Base-by-base conservation (phyloP, 2,888 invertebrate species). In the Hypsopygia costalis region DNA sequence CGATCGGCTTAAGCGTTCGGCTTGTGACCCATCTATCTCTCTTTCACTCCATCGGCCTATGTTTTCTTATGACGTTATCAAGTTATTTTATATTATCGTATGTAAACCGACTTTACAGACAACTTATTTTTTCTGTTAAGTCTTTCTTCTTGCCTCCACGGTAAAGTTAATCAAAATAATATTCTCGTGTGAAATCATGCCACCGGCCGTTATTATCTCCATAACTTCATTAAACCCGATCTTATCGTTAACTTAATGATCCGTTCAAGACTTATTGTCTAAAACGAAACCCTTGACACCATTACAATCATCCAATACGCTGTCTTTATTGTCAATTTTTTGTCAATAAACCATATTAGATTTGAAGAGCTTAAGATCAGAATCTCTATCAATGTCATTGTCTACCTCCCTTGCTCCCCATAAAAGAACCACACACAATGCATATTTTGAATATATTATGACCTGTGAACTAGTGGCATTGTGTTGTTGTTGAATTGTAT, bases 381-480 rank as follows among this genome's bases (percentile, higher is more conserved):
- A 67, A 75, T 77, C 67, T 61, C 56, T 62, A 69, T 61, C 64
- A 68, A 62, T 69, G 66, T 69, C 71, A 79, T 86, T 83, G 82
- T 87, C 65, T 80, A 78, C 58, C 54, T 57, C 60, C 61, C 58
- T 52, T 46, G 42, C 52, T 60, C 53, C 58, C 73, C 66, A 58
- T 64, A 69, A 66, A 70, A 55, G 67, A 65, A 63, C 66, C 65
- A 63, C 70, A 74, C 69, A 82, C 81, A 85, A 82, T 79, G 78
- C 74, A 80, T 83, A 80, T 81, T 82, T 79, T 81, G 81, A 81
- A 87, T 87, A 76, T 70, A 81, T 83, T 81, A 79, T 71, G 79
- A 81, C 72, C 77, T 77, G 73, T 78, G 78, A 78, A 77, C 73
- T 64, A 55, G 61, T 62, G 69, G 62, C 62, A 56, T 66, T 62